Conservation (phyloP, 2,888 invertebrate genomes). For the Nesidiocoris tenuis region DNA sequence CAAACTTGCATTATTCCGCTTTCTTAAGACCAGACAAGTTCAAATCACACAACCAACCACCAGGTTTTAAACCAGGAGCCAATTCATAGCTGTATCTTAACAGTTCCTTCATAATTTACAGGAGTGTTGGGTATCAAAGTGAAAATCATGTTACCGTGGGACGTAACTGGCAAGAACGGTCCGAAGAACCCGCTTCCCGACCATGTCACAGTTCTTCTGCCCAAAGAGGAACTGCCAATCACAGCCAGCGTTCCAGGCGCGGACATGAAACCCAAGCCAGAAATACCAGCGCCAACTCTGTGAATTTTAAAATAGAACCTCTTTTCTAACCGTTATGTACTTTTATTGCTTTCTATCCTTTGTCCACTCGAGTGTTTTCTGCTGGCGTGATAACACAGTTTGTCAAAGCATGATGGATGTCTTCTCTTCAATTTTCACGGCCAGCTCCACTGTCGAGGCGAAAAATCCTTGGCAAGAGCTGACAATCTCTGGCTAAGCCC, state of each 20-base stretch:
- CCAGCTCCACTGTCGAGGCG: no score
- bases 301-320: slow-evolving; percentile 12
- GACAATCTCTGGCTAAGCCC: no score
- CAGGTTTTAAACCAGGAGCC: no score
- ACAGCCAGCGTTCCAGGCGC: slow-evolving; percentile 12
- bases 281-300: slow-evolving; percentile 16
- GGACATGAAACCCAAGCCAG: slow-evolving; percentile 16
- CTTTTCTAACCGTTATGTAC: slow-evolving; percentile 9
- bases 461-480: no score
- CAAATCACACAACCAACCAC: no score
- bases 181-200: slow-evolving; percentile 98
- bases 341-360: background rate
- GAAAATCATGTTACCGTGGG: slow-evolving; percentile 99
- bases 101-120: no score
- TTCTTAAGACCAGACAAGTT: no score
- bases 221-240: slow-evolving; percentile 82
- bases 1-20: no score
- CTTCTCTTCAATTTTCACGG: background rate
- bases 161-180: slow-evolving; percentile 94
- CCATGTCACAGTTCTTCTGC: slow-evolving; percentile 94
- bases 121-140: slow-evolving; percentile 72
- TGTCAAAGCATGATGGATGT: background rate
- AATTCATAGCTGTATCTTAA: no score
- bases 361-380: background rate
- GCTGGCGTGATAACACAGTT: background rate